Percentiles rank a stretch among this genome's conserved stretches.
These are phyloP conservation scores for Bombyx mori DNA, from an alignment of 1,140 invertebrate species.

Conservation along the genomic window ASM3026992v2 NC_085126.1:1483001-1483500, in stretches of 20 bases:
- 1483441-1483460: no score
- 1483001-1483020: no score
- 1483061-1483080: background rate
- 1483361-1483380: no score
- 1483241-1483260: slow-evolving; percentile 36
- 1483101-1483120: slow-evolving; percentile 29
- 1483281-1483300: slow-evolving; percentile 43
- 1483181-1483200: slow-evolving; percentile 50
- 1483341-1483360: no score
- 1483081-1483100: background rate
- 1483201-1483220: slow-evolving; percentile 41
- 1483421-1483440: no score
- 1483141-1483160: slow-evolving; percentile 50
- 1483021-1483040: no score
- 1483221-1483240: slow-evolving; percentile 31
- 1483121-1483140: slow-evolving; percentile 48
- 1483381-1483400: no score
- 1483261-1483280: slow-evolving; percentile 26
- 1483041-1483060: no score
- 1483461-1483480: no score
- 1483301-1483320: slow-evolving; percentile 18
- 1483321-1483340: no score
- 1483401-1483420: no score
- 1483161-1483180: slow-evolving; percentile 52
- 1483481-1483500: no score